Conservation (phyloP, 2,113 vertebrate genomes). For the Etheostoma spectabile region DNA sequence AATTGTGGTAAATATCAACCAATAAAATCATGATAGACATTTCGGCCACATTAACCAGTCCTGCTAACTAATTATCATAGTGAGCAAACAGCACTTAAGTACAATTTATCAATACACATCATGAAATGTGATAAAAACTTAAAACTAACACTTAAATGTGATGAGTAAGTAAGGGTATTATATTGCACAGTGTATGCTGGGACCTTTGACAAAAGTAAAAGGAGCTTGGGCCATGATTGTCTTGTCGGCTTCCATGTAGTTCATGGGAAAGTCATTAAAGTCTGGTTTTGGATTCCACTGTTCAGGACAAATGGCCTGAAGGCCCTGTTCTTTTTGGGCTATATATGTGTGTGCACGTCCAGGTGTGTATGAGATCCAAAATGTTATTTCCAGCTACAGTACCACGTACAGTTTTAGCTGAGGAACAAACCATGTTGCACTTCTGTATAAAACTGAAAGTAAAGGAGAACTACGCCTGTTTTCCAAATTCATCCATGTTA, state of each 20-base stretch:
- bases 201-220: conserved; percentile 6
- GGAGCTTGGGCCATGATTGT: background rate
- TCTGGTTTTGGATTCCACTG: conserved; percentile 23
- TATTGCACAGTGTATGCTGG: background rate
- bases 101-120: background rate
- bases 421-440: background rate
- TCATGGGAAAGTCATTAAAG: conserved; percentile 1
- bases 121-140: background rate
- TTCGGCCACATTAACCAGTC: background rate
- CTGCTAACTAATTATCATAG: background rate
- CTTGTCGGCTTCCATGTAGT: conserved; percentile 19
- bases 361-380: background rate
- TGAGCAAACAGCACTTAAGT: background rate
- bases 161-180: background rate
- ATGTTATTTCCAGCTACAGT: background rate
- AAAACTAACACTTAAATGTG: background rate
- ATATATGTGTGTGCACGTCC: background rate
- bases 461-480: no score
- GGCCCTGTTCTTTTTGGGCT: background rate
- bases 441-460: conserved; percentile 4
- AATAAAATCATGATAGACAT: background rate
- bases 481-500: no score
- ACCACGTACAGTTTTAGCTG: background rate
- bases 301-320: conserved; percentile 20
- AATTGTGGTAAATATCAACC: background rate